Percentiles rank a stretch among this genome's conserved stretches.
Conservation (phyloP, 1,140 invertebrate genomes). For the Armadillidium nasatum region DNA sequence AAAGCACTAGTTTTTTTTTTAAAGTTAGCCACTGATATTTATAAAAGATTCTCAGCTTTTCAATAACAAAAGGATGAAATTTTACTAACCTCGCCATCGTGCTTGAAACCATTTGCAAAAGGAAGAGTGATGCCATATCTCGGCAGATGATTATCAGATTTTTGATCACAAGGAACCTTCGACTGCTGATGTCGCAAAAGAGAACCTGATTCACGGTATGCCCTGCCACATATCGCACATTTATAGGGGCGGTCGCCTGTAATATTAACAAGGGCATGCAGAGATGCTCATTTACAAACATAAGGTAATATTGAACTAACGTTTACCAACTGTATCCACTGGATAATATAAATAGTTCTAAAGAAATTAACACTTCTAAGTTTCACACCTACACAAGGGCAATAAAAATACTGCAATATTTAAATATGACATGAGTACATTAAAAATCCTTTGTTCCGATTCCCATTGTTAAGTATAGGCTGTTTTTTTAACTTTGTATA, state of each 20-base stretch:
- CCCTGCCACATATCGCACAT: constrained; percentile 24
- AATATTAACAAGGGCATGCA: background rate
- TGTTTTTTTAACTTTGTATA: too few species aligned
- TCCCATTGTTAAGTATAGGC: too few species aligned
- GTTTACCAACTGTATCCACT: background rate
- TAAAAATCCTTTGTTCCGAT: too few species aligned
- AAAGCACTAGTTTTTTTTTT: too few species aligned
- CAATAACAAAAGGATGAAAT: too few species aligned
- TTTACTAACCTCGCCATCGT: constrained; percentile 21
- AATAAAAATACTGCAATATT: background rate
- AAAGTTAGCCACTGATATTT: too few species aligned
- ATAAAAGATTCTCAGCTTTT: too few species aligned
- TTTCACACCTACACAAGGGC: background rate
- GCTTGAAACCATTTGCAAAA: background rate
- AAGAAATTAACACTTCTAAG: background rate
- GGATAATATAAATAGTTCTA: background rate
- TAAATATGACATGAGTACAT: background rate
- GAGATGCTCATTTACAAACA: background rate
- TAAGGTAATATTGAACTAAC: background rate
- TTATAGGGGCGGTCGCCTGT: constrained; percentile 30
- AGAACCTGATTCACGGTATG: constrained; percentile 30
- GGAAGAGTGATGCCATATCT: constrained; percentile 27
- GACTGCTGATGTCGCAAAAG: constrained; percentile 24
- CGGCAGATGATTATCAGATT: constrained; percentile 22
- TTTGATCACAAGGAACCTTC: constrained; percentile 24